Percentiles rank a stretch among this genome's conserved stretches.
These are phyloP conservation scores for Hyles lineata DNA, from an alignment of 2,888 invertebrate genomes.

Conservation along the genomic window DNA sequence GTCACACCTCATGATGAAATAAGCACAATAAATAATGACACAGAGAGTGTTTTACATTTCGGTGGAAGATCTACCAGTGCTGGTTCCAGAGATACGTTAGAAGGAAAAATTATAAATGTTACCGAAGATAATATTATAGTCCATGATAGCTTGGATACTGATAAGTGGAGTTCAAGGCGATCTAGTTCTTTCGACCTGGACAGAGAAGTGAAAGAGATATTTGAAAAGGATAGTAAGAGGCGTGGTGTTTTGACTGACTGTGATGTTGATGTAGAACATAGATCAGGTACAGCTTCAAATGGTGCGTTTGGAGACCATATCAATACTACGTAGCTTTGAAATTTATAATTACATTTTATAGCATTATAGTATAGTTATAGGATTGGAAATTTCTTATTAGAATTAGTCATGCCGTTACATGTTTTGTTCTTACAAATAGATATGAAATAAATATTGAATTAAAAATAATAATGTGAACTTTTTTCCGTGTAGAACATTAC, in stretches of 20 bases:
- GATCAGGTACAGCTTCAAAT: constrained; percentile 54
- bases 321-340: constrained; percentile 22
- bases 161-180: constrained; percentile 60
- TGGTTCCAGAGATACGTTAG: constrained; percentile 64
- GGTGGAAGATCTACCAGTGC: constrained; percentile 55
- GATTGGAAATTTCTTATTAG: too few species aligned
- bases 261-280: constrained; percentile 47
- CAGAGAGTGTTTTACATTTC: constrained; percentile 52
- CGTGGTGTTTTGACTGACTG: constrained; percentile 47
- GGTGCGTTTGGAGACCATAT: constrained; percentile 65
- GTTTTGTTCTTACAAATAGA: too few species aligned
- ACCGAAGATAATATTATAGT: constrained; percentile 65
- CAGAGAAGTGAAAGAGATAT: constrained; percentile 74
- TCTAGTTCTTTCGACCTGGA: constrained; percentile 76
- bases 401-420: too few species aligned
- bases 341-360: too few species aligned
- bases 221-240: constrained; percentile 63
- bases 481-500: too few species aligned
- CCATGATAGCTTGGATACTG: constrained; percentile 59
- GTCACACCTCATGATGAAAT: constrained; percentile 52
- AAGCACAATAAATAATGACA: constrained; percentile 43
- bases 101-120: constrained; percentile 69
- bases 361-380: too few species aligned
- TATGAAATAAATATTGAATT: too few species aligned
- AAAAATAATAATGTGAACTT: too few species aligned